phyloP scores from a whole-genome alignment of 1,140 invertebrate species.

The Brachionus plicatilis region DNA sequence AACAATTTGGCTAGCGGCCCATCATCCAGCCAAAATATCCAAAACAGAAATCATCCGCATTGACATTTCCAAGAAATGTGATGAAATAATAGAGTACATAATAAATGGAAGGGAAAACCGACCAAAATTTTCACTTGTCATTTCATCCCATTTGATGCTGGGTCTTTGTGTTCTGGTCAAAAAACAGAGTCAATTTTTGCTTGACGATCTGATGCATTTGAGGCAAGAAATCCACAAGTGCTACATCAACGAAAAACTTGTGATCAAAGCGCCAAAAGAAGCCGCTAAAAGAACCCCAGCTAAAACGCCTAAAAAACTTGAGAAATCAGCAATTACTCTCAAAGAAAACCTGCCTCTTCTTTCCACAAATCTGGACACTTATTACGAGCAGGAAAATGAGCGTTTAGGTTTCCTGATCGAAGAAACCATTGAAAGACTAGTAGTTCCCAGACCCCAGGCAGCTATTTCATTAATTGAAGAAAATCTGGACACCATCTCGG shows the following conservation, averaged over 20 bases:
- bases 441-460: neutral
- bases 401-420: neutral
- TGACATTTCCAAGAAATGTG: conserved; percentile 5
- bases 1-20: conserved; percentile 7
- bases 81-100: conserved; percentile 18
- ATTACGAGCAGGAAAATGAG: neutral
- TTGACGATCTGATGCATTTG: conserved; percentile 3
- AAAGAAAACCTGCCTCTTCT: neutral
- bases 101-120: neutral
- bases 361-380: neutral
- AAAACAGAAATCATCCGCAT: neutral
- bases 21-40: conserved; percentile 11
- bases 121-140: conserved; percentile 2
- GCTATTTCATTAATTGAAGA: neutral
- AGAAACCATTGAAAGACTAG: neutral
- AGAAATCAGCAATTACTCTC: neutral
- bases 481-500: neutral
- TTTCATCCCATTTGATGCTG: conserved; percentile 27
- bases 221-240: conserved; percentile 15
- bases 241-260: neutral
- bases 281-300: neutral
- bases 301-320: neutral
- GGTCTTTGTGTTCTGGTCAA: conserved; percentile 18
- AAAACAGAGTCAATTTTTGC: neutral
- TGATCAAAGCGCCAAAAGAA: neutral